Conservation (phyloP, 2,797 vertebrate genomes). For the Myotis myotis region DNA sequence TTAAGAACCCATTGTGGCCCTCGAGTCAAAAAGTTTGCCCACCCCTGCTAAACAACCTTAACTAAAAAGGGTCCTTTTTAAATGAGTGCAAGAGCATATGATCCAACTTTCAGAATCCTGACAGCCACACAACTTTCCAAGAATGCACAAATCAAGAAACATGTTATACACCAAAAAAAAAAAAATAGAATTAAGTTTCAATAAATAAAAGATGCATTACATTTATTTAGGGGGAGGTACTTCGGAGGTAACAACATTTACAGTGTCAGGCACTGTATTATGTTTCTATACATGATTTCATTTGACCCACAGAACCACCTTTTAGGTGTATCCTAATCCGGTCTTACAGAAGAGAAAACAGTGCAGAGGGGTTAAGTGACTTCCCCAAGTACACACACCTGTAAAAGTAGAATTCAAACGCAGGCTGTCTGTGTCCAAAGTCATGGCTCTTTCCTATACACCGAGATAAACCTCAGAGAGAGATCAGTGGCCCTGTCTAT, state of each 20-base stretch:
- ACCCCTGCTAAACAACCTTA: background rate
- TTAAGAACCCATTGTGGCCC: too few relatives aligned
- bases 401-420: background rate
- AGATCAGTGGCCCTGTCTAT: background rate
- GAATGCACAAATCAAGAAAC: slow-evolving; percentile 37
- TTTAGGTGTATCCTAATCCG: background rate
- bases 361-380: background rate
- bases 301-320: background rate
- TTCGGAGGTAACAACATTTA: background rate
- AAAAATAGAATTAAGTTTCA: background rate
- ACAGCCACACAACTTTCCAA: background rate
- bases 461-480: background rate
- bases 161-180: background rate
- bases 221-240: background rate
- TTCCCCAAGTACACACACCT: background rate
- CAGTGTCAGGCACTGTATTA: background rate
- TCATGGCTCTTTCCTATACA: background rate
- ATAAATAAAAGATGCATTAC: background rate
- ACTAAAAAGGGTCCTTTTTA: background rate
- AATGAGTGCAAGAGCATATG: background rate
- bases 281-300: background rate
- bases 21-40: too few relatives aligned
- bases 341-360: background rate
- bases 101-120: background rate
- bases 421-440: background rate